Evolutionary conservation across 2,797 vertebrate genomes (phyloP).

Genomic region (Pipistrellus nathusii): DNA sequence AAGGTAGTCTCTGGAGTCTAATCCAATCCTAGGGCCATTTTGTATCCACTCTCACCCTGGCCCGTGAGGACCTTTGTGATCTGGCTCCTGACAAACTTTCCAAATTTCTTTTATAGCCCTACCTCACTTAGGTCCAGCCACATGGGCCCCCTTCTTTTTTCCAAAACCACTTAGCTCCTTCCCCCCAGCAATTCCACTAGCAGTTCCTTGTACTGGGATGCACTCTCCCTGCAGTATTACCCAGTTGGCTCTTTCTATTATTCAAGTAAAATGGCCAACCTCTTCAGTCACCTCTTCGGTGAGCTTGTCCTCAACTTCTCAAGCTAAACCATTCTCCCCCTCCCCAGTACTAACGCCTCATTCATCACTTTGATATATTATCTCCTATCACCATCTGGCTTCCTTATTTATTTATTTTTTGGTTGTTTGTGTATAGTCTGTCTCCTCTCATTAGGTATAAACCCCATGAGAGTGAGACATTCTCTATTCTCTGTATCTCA

Average conservation of each 20-base stretch:
- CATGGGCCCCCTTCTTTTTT: background rate
- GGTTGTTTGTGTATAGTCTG: conserved; percentile 24
- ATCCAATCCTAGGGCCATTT: background rate
- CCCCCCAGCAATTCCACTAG: background rate
- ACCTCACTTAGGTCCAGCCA: background rate
- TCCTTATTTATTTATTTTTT: background rate
- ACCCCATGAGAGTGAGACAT: background rate
- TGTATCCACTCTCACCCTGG: background rate
- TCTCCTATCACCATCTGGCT: background rate
- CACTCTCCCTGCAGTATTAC: background rate
- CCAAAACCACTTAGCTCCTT: background rate
- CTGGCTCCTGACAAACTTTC: background rate
- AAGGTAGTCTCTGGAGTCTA: background rate
- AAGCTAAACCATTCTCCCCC: background rate
- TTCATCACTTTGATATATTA: background rate
- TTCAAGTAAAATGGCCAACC: background rate
- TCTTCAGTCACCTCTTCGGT: conserved; percentile 5
- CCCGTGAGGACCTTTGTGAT: background rate
- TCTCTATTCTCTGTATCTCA: background rate
- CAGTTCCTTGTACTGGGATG: background rate
- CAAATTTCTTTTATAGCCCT: background rate
- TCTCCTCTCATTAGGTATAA: background rate
- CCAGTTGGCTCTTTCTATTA: background rate
- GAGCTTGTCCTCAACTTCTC: background rate
- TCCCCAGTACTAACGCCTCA: background rate